Evolutionary conservation across 2,113 vertebrate species (phyloP).

Genomic region (Dermatemys mawii): DNA sequence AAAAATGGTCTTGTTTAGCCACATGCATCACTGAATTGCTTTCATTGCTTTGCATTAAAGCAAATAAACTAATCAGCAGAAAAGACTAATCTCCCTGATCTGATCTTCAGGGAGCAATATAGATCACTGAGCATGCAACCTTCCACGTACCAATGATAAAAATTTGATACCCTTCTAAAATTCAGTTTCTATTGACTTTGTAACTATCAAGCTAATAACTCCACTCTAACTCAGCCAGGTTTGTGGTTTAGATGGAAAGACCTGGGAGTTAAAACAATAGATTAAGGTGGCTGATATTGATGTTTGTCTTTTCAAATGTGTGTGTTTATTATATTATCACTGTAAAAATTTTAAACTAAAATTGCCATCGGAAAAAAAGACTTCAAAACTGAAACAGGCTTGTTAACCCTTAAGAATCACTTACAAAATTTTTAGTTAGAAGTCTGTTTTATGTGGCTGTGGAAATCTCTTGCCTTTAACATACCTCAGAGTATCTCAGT

Average conservation of each 20-base stretch:
- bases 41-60: conserved; percentile 51
- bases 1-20: conserved; percentile 20
- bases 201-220: conserved; percentile 54
- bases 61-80: conserved; percentile 50
- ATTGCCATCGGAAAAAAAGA: background rate
- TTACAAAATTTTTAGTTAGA: background rate
- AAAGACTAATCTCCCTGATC: conserved; percentile 44
- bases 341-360: conserved; percentile 5
- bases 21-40: background rate
- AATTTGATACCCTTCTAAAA: conserved; percentile 63
- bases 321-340: background rate
- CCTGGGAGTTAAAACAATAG: conserved; percentile 25
- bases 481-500: background rate
- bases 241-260: conserved; percentile 25
- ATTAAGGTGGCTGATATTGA: conserved; percentile 33
- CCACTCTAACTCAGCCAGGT: conserved; percentile 20
- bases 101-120: conserved; percentile 38
- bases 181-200: conserved; percentile 59
- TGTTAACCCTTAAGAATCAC: background rate
- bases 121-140: conserved; percentile 43
- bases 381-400: background rate
- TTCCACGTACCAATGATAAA: conserved; percentile 37
- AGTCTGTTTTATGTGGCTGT: background rate
- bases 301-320: background rate
- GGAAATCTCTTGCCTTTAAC: background rate